These are phyloP conservation scores for Coluber constrictor DNA, from an alignment of 2,797 vertebrate species.

Conservation along the genomic window DNA sequence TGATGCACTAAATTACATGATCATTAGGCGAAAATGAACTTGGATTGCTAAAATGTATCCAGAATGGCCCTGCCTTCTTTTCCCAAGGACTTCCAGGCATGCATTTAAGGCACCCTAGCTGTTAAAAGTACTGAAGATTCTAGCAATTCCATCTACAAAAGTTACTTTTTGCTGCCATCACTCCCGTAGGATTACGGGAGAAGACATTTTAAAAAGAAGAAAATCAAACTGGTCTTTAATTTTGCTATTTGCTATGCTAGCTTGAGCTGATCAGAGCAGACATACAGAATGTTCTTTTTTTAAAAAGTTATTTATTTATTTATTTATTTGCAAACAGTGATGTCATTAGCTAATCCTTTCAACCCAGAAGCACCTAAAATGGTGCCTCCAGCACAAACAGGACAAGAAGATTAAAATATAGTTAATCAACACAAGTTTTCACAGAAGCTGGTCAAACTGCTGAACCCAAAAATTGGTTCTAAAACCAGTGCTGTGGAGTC, in stretches of 20 bases:
- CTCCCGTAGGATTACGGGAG: not conserved
- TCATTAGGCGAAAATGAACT: not conserved
- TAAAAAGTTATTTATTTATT: too few species aligned
- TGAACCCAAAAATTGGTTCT: too few species aligned
- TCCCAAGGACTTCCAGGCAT: constrained; percentile 33
- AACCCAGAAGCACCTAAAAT: too few species aligned
- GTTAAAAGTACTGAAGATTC: constrained; percentile 31
- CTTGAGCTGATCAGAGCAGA: not conserved
- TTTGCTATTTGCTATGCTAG: not conserved
- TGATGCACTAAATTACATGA: not conserved
- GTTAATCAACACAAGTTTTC: too few species aligned
- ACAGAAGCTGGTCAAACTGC: too few species aligned
- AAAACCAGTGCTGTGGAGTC: too few species aligned
- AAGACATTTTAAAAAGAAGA: not conserved
- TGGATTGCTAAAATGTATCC: constrained; percentile 1
- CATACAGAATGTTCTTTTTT: not conserved
- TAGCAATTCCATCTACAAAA: constrained; percentile 33
- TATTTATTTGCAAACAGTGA: too few species aligned
- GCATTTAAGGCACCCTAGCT: constrained; percentile 28
- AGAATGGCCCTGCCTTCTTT: not conserved
- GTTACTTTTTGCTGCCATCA: constrained; percentile 15
- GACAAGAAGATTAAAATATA: too few species aligned
- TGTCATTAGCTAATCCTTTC: too few species aligned
- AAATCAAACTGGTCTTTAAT: not conserved
- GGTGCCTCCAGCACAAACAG: too few species aligned